Evolutionary conservation across 2,888 invertebrate species (phyloP), one percentile per base, ranked within the genome.

Genomic region (Linnaemya tessellans): DNA sequence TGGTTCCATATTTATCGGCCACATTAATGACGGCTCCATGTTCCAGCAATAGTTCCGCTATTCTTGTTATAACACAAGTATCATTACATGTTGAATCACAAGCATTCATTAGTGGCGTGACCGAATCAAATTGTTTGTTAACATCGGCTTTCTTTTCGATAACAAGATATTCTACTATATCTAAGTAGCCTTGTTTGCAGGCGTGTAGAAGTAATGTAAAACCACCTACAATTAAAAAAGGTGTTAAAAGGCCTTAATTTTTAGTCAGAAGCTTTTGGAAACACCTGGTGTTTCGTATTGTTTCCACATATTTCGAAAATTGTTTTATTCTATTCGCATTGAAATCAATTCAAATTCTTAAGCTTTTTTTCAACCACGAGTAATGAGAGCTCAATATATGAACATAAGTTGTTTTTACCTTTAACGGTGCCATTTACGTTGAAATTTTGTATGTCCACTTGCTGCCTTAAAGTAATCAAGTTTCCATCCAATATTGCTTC

Each of bases 1-100:
- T 93, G 18, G 89, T 89, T 2, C 93, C 93, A 60, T 88, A 91
- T 71, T 90, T 91, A 74, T 92, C 90, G 0, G 92, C 89, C 0
- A 90, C 88, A 86, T 92, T 92, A 9, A 92, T 86, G 0, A 90
- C 88, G 5, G 91, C 91, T 1, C 89, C 91, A 35, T 90, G 84
- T 0, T 84, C 71, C 0, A 92, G 60, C n/a, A 92, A 79, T 1
- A 92, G 54, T 11, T 89, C 80, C 0, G 91, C 91, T 35, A 92
- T 86, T 62, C 88, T 87, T 15, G 89, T 88, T 0, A 89, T 89
- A 20, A 88, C 71, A 11, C 87, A 13, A 0, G 84, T 35, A n/a
- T 91, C 88, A 10, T 88, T 67, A 10, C 65, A 49, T 1, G 25
- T 71, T 18, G 89, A 90, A 15, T 89, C 88, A 38, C 92, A 92